Conservation (phyloP, 2,888 invertebrate genomes). For the Acanthosepion pharaonis region DNA sequence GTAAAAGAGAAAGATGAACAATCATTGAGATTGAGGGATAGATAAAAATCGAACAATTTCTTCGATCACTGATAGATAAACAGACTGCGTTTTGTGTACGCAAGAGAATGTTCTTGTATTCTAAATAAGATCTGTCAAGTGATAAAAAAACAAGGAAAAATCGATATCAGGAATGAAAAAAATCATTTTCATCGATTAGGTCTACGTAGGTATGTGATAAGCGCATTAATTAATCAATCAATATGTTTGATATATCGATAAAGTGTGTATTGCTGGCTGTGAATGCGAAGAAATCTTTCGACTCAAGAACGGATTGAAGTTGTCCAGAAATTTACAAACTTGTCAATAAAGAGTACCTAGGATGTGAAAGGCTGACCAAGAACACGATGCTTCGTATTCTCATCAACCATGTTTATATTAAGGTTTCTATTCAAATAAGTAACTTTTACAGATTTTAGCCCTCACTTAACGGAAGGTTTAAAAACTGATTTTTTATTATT, state of each 20-base stretch:
- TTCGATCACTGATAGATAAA: neutral
- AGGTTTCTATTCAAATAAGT: neutral
- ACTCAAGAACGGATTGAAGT: too few species aligned
- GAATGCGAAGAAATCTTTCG: too few species aligned
- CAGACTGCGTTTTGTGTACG: neutral
- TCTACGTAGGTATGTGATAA: neutral
- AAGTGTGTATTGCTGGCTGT: too few species aligned
- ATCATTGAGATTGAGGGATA: neutral
- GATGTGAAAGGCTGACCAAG: neutral
- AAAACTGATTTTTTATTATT: neutral
- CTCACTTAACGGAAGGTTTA: neutral
- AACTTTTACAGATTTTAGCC: neutral
- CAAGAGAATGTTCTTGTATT: neutral
- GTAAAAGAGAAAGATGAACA: neutral
- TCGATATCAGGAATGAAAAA: neutral
- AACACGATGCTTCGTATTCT: neutral
- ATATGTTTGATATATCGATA: too few species aligned
- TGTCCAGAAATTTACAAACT: too few species aligned
- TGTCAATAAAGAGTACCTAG: too few species aligned
- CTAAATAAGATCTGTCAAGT: neutral
- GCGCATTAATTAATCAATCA: neutral
- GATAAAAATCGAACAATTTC: neutral
- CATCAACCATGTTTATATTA: neutral
- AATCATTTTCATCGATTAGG: neutral
- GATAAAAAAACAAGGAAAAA: neutral